Percentiles rank a stretch among this genome's conserved stretches.
These are phyloP conservation scores for Olivierus martensii DNA, from an alignment of 1,140 invertebrate species.

Conservation along the genomic window DNA sequence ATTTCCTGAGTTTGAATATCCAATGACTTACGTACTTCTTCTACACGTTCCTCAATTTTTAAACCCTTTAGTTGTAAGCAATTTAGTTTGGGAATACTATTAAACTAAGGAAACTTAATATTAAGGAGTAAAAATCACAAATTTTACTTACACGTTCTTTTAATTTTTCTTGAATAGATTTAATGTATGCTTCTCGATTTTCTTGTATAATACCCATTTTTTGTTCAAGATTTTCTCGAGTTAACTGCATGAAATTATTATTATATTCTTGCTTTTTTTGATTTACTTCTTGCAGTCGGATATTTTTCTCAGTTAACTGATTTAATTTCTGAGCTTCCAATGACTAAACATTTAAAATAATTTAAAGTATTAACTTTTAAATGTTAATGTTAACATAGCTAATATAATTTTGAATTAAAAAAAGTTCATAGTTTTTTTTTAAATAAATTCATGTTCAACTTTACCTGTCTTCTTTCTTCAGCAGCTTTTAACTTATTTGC, in stretches of 20 bases:
- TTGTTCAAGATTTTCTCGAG: constrained; percentile 68
- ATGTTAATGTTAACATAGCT: no score
- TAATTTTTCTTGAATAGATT: constrained; percentile 66
- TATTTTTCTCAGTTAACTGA: constrained; percentile 59
- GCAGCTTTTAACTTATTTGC: constrained; percentile 79
- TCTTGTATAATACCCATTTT: constrained; percentile 78
- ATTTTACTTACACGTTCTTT: constrained; percentile 50
- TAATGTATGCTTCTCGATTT: constrained; percentile 76
- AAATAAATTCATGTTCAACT: no score
- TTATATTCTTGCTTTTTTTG: constrained; percentile 78
- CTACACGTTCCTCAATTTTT: background rate
- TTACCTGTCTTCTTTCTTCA: constrained; percentile 74
- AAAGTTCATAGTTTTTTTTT: no score
- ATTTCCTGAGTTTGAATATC: background rate
- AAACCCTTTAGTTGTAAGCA: background rate
- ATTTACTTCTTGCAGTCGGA: constrained; percentile 72
- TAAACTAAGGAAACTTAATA: background rate
- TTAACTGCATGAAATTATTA: constrained; percentile 61
- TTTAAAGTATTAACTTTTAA: no score
- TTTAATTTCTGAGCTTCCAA: constrained; percentile 72
- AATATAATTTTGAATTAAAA: no score
- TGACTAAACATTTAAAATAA: constrained; percentile 40
- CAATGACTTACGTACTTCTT: background rate
- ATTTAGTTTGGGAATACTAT: background rate
- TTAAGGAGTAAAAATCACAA: background rate